These are phyloP conservation scores for Acronicta psi DNA, from an alignment of 2,888 invertebrate genomes.

Conservation along the genomic window DNA sequence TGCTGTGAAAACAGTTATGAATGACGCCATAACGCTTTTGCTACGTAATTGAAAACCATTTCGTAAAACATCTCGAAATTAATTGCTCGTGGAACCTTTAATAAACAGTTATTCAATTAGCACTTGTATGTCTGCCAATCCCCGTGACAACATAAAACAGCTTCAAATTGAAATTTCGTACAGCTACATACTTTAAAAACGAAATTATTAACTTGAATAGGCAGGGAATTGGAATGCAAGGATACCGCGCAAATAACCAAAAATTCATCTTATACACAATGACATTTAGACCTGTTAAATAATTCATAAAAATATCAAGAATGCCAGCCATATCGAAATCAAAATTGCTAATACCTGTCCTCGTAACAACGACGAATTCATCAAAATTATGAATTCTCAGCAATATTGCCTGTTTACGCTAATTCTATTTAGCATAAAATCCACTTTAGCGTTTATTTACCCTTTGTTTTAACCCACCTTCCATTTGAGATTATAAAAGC, in stretches of 20 bases:
- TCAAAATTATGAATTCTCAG: slow-evolving; percentile 38
- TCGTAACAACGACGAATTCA: slow-evolving; percentile 23
- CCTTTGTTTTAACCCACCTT: slow-evolving; percentile 35
- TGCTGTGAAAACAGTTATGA: not conserved
- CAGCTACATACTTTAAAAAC: too few species aligned
- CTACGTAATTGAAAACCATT: not conserved
- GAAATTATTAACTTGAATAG: too few species aligned
- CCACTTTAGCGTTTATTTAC: slow-evolving; percentile 45
- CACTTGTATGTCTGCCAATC: slow-evolving; percentile 14
- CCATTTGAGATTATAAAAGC: slow-evolving; percentile 29
- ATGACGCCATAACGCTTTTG: not conserved
- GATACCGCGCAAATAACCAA: not conserved
- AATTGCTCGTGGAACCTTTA: slow-evolving; percentile 1
- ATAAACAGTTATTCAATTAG: slow-evolving; percentile 14
- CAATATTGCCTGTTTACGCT: slow-evolving; percentile 38
- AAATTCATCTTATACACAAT: slow-evolving; percentile 19
- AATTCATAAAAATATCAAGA: slow-evolving; percentile 38
- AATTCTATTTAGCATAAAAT: slow-evolving; percentile 43
- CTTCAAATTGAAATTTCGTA: not conserved
- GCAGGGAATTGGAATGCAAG: not conserved
- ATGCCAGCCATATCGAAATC: slow-evolving; percentile 35
- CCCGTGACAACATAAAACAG: not conserved
- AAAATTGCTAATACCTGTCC: slow-evolving; percentile 29
- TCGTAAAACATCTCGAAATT: not conserved
- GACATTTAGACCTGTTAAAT: slow-evolving; percentile 35